These are phyloP conservation scores for Lottia gigantea DNA, from an alignment of 2,888 invertebrate genomes.

Conservation along the genomic window DNA sequence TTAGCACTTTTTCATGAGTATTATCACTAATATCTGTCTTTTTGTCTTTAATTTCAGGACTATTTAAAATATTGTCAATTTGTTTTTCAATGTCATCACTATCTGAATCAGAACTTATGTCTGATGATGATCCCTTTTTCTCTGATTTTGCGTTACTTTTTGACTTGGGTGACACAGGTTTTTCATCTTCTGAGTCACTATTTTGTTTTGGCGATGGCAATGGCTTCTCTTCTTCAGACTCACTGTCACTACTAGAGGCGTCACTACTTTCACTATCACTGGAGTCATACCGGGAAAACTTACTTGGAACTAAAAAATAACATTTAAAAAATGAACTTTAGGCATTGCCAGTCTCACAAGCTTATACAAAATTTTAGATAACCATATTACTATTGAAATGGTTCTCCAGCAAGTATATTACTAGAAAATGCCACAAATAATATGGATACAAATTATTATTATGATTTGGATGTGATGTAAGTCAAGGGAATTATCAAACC, in stretches of 20 bases:
- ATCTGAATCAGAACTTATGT: neutral
- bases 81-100: neutral
- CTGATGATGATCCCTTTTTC: too few relatives aligned
- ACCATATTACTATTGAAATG: too few relatives aligned
- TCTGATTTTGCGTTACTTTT: neutral
- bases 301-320: constrained; percentile 39
- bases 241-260: constrained; percentile 11
- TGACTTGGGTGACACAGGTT: neutral
- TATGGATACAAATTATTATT: too few relatives aligned
- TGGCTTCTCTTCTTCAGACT: constrained; percentile 28
- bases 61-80: constrained; percentile 4
- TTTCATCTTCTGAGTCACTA: neutral
- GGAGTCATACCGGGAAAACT: constrained; percentile 51
- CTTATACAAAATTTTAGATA: too few relatives aligned
- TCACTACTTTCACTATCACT: constrained; percentile 39
- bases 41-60: neutral
- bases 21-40: neutral
- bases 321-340: neutral
- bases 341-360: too few relatives aligned
- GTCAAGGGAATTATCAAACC: too few relatives aligned
- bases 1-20: neutral
- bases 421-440: too few relatives aligned
- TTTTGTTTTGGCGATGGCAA: neutral
- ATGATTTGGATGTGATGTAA: too few relatives aligned
- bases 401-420: too few relatives aligned